Evolutionary conservation across 2,113 vertebrate species (phyloP), one percentile per base, ranked within the genome.

Genomic region (Narcine bancroftii): DNA sequence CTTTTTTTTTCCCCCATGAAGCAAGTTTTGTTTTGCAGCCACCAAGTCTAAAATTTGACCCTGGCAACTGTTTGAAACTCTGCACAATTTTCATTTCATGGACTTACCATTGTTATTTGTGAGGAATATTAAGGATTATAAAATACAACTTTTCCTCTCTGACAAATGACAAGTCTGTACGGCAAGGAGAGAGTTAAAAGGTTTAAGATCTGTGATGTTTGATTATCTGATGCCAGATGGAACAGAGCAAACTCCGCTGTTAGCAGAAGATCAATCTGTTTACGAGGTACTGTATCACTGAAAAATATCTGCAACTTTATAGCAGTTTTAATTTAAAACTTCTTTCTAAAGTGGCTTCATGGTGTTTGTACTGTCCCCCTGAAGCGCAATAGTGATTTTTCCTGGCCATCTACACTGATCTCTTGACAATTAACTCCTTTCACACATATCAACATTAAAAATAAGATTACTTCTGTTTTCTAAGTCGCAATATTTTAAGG

Each of bases 221-320:
- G 81, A 87, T 63, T 19, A 60, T 36, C n/a, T 87, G 53, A 33
- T 60, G 4, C 56, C 53, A 85, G 81, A 60, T 19, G 47, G 50
- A 85, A n/a, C 10, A 85, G 33, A 85, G 53, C 29, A 0, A 85
- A 53, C 2, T 2, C 81, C 60, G 33, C 81, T 60, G 81, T 87
- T 53, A 87, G 33, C n/a, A 53, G 81, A 87, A 87, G 53, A 17
- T 87, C 81, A 13, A 85, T 29, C 81, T 56, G 81, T 36, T 87
- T 21, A 87, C 60, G 60, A 21, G 2, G 5, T 36, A 60, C 53
- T 63, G 81, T n/a, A 36, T 50, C 53, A 36, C 53, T 36, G 53
- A 63, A 60, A 13, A 87, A 87, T 60, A 60, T 21, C 53, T 63
- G 53, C 15, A 36, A 6, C 36, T 39, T 60, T 15, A 39, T 60